phyloP scores from a whole-genome alignment of 2,888 invertebrate genomes.

The Ametastegia equiseti region DNA sequence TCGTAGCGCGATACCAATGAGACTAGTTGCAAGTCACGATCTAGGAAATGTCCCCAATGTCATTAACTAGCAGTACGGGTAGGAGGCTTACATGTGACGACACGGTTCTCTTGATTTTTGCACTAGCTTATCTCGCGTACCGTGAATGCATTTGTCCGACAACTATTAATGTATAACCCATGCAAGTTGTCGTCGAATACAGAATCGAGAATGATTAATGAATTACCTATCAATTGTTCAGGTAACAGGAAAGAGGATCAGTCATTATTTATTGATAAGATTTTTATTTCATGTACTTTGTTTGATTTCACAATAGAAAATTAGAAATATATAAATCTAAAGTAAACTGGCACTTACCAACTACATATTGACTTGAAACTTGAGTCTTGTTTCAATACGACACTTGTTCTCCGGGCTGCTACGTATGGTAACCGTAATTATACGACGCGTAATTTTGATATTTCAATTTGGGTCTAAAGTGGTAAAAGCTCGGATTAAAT shows the following conservation, averaged over 20 bases:
- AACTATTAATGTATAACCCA: too few species aligned
- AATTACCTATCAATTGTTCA: too few species aligned
- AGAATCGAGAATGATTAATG: too few species aligned
- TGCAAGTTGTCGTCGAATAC: too few species aligned
- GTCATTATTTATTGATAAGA: too few species aligned
- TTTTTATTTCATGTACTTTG: too few species aligned
- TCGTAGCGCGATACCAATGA: background rate
- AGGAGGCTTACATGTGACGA: background rate
- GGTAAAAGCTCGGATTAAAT: background rate
- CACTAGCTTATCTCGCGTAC: background rate
- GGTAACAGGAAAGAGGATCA: too few species aligned
- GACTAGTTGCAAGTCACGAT: slow-evolving; percentile 1
- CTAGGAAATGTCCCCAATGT: slow-evolving; percentile 8
- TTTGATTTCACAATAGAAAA: too few species aligned
- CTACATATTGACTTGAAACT: background rate
- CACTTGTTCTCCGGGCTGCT: background rate
- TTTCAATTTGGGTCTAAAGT: slow-evolving; percentile 3
- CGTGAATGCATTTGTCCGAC: background rate
- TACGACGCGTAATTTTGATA: slow-evolving; percentile 3
- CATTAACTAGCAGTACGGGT: background rate
- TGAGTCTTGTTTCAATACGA: background rate
- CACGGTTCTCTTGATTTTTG: background rate
- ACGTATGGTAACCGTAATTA: slow-evolving; percentile 10
- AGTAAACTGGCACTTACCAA: background rate
- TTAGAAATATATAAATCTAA: too few species aligned